A percentile compares a stretch with the other conserved stretches of the same genome.
These are phyloP conservation scores for Dissostichus mawsoni DNA, from an alignment of 2,113 vertebrate species.

Conservation along the genomic window DNA sequence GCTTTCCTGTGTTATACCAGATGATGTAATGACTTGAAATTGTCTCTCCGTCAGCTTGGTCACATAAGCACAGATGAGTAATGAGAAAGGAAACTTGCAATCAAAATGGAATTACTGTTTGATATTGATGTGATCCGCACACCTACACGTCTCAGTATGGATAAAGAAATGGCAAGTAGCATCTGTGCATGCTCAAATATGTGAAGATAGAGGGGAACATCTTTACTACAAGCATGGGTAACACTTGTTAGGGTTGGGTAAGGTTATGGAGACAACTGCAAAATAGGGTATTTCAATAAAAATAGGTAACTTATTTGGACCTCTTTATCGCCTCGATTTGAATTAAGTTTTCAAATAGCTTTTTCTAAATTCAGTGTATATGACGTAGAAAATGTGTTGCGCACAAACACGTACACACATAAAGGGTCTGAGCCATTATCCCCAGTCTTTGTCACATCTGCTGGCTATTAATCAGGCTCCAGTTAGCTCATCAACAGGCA, in stretches of 20 bases:
- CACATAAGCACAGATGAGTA: constrained; percentile 39
- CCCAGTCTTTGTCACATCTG: constrained; percentile 67
- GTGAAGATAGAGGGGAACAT: neutral
- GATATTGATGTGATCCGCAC: constrained; percentile 53
- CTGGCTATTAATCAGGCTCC: constrained; percentile 70
- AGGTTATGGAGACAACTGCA: no score
- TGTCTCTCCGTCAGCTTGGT: constrained; percentile 41
- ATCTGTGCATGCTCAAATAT: neutral
- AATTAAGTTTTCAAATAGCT: no score
- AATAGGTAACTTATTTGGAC: no score
- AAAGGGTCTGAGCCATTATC: constrained; percentile 67
- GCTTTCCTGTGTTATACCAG: neutral
- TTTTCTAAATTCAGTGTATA: no score
- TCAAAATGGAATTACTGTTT: constrained; percentile 71
- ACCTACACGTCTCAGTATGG: constrained; percentile 17
- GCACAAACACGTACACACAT: constrained; percentile 21
- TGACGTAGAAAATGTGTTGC: constrained; percentile 25
- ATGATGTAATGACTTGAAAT: constrained; percentile 57
- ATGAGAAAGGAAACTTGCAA: constrained; percentile 59
- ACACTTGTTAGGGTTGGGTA: no score
- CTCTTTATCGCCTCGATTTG: constrained; percentile 40
- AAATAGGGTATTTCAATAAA: no score
- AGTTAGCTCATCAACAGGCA: constrained; percentile 66
- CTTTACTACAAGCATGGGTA: no score
- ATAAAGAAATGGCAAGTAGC: neutral